These are phyloP conservation scores for Malacoctenus gilli DNA, from an alignment of 2,797 vertebrate species.

Conservation along the genomic window DNA sequence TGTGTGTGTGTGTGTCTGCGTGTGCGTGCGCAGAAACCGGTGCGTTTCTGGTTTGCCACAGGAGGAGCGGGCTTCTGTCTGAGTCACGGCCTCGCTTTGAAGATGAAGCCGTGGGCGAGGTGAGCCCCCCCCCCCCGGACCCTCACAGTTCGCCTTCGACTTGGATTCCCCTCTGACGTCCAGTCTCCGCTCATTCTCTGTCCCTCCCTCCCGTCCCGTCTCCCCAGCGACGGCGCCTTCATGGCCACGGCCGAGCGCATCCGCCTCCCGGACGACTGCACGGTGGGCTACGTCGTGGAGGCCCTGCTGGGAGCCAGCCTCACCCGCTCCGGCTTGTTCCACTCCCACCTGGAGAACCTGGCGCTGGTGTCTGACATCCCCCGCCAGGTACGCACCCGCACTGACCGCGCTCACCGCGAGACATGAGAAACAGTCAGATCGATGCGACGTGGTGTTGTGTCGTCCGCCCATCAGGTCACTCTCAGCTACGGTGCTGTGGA, in stretches of 20 bases:
- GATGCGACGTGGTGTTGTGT: no score
- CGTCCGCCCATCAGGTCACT: constrained; percentile 81
- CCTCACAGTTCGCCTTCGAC: neutral
- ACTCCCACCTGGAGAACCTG: constrained; percentile 96
- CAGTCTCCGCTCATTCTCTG: no score
- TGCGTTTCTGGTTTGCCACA: constrained; percentile 97
- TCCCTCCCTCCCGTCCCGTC: no score
- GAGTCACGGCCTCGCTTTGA: constrained; percentile 91
- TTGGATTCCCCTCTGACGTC: no score
- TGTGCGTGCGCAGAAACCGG: constrained; percentile 73
- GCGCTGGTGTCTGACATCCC: constrained; percentile 85
- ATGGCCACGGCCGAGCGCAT: constrained; percentile 92
- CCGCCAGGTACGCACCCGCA: constrained; percentile 83
- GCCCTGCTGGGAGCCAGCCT: constrained; percentile 89
- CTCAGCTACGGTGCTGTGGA: constrained; percentile 91
- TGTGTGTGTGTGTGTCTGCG: constrained; percentile 6
- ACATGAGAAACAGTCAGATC: no score
- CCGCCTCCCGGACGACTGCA: constrained; percentile 94
- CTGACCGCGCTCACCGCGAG: no score
- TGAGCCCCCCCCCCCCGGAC: constrained; percentile 38
- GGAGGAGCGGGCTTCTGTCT: constrained; percentile 97
- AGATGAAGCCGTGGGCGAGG: constrained; percentile 99
- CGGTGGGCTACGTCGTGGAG: constrained; percentile 94
- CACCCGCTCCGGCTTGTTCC: constrained; percentile 87
- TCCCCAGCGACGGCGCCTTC: constrained; percentile 87